Conservation (phyloP, 2,113 vertebrate species). For the Donacobius atricapilla region DNA sequence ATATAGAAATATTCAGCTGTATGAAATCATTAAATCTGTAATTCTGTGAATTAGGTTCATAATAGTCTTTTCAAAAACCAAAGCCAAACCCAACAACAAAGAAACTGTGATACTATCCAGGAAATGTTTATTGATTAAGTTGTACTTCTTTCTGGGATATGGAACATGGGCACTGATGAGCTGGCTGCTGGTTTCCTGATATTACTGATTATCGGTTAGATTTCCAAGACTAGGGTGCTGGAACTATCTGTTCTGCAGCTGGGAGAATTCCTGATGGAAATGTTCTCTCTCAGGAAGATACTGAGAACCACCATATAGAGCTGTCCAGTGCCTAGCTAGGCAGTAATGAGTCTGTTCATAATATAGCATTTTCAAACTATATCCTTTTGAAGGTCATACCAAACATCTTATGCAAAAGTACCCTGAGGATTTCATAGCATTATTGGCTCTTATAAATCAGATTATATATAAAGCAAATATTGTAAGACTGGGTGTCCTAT, state of each 20-base stretch:
- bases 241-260: not conserved
- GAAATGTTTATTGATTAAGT: not conserved
- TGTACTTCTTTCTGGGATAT: not conserved
- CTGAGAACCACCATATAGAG: not conserved
- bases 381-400: not conserved
- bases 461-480: not conserved
- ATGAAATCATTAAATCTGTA: not conserved
- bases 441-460: not conserved
- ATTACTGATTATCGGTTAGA: fast-evolving
- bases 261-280: not conserved
- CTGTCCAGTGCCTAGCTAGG: not conserved
- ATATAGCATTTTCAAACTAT: not conserved
- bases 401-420: not conserved
- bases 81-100: not conserved
- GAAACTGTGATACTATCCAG: not conserved
- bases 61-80: not conserved
- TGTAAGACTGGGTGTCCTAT: not conserved
- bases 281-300: not conserved
- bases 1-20: not conserved
- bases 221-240: not conserved
- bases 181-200: not conserved
- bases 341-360: not conserved
- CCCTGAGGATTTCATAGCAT: not conserved
- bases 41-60: not conserved
- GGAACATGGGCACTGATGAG: not conserved